Percentiles rank a stretch among this genome's conserved stretches.
phyloP scores from a whole-genome alignment of 2,113 vertebrate genomes.

The Fukomys damarensis region DNA sequence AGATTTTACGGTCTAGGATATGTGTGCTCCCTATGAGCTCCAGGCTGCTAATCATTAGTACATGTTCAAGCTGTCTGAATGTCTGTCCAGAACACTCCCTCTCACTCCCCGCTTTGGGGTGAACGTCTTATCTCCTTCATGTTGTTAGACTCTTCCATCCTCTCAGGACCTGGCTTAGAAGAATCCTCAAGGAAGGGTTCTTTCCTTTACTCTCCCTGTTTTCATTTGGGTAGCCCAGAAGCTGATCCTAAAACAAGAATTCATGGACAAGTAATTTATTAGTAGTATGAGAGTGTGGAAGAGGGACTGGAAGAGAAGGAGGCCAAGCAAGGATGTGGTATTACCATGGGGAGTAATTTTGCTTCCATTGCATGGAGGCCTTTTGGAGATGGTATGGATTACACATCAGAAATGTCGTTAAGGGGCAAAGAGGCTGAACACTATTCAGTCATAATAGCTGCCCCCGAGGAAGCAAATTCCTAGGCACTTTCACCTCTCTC shows the following conservation, averaged over 20 bases:
- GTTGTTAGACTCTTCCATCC: neutral
- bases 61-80: neutral
- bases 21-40: neutral
- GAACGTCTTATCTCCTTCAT: neutral
- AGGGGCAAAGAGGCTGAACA: neutral
- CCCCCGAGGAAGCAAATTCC: neutral
- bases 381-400: neutral
- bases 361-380: neutral
- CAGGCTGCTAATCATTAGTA: neutral
- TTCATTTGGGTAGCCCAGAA: slow-evolving; percentile 15
- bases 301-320: neutral
- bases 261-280: slow-evolving; percentile 39
- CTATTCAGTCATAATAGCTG: neutral
- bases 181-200: neutral
- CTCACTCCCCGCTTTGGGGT: neutral
- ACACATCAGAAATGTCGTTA: neutral
- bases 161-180: neutral
- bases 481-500: neutral
- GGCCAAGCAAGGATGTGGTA: neutral
- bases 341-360: neutral
- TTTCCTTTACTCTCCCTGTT: neutral
- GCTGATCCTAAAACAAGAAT: neutral
- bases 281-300: neutral
- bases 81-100: neutral
- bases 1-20: neutral